These are phyloP conservation scores for Dipodomys stephensi DNA, from an alignment of 2,113 vertebrate species.

Conservation along the genomic window DNA sequence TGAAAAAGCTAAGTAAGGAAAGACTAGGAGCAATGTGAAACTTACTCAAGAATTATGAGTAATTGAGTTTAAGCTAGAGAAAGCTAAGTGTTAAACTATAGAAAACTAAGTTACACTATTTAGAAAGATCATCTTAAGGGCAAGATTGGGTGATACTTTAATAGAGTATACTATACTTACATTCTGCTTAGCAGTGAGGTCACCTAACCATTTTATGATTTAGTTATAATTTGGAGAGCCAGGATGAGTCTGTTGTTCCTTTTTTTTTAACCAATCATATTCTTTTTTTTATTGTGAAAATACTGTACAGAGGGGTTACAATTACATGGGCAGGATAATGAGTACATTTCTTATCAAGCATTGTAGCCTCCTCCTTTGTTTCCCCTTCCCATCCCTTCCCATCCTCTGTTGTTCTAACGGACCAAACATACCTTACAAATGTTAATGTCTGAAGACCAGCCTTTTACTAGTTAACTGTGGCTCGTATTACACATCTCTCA, in stretches of 20 bases:
- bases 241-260: background rate
- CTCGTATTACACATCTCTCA: background rate
- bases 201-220: background rate
- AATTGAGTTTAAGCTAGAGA: background rate
- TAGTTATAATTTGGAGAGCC: background rate
- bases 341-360: too few relatives aligned
- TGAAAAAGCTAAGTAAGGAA: background rate
- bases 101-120: conserved; percentile 31
- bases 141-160: background rate
- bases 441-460: background rate
- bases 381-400: too few relatives aligned
- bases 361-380: too few relatives aligned
- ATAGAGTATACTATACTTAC: background rate
- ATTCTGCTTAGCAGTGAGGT: background rate
- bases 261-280: too few relatives aligned
- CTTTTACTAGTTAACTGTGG: background rate
- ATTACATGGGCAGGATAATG: too few relatives aligned
- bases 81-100: conserved; percentile 9
- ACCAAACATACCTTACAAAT: background rate
- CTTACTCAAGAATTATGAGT: conserved; percentile 4
- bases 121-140: conserved; percentile 8
- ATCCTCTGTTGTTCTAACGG: background rate
- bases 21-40: background rate
- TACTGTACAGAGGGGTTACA: too few relatives aligned
- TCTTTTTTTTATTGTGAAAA: too few relatives aligned